Percentiles rank a stretch among this genome's conserved stretches.
Evolutionary conservation across 2,113 vertebrate genomes (phyloP).

Genomic region (Callipepla squamata): DNA sequence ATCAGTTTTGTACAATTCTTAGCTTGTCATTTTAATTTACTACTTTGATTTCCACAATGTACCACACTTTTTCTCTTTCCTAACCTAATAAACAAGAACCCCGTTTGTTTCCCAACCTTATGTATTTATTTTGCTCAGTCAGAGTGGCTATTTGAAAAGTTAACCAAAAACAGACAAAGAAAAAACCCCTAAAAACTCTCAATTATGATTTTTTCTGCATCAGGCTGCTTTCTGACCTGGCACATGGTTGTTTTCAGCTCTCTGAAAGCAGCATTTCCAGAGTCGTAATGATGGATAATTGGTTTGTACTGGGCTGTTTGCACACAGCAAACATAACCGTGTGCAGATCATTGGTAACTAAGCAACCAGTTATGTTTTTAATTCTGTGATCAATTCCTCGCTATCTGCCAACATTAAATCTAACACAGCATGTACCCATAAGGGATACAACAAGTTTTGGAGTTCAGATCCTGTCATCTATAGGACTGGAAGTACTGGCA

Average conservation of each 20-base stretch:
- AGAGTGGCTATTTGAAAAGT: background rate
- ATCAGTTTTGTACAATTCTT: background rate
- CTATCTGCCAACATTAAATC: slow-evolving; percentile 36
- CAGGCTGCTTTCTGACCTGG: background rate
- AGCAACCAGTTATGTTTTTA: slow-evolving; percentile 64
- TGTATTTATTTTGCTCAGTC: background rate
- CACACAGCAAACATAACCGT: slow-evolving; percentile 34
- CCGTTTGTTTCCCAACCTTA: background rate
- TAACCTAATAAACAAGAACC: background rate
- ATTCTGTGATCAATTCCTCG: slow-evolving; percentile 56
- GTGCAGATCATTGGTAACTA: slow-evolving; percentile 48
- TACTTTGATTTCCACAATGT: background rate
- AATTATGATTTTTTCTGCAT: background rate
- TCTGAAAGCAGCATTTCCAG: slow-evolving; percentile 1
- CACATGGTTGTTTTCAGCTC: slow-evolving; percentile 5
- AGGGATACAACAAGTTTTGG: slow-evolving; percentile 2
- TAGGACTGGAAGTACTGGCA: background rate
- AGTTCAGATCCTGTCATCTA: background rate
- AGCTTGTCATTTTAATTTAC: slow-evolving; percentile 9
- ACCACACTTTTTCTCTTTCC: background rate
- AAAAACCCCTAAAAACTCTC: background rate
- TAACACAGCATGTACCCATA: background rate
- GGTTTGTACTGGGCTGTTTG: slow-evolving; percentile 45
- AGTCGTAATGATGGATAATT: slow-evolving; percentile 43
- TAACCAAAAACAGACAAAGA: accelerated